Conservation (phyloP, 2,797 vertebrate genomes). For the Enteromius trimaculatus region DNA sequence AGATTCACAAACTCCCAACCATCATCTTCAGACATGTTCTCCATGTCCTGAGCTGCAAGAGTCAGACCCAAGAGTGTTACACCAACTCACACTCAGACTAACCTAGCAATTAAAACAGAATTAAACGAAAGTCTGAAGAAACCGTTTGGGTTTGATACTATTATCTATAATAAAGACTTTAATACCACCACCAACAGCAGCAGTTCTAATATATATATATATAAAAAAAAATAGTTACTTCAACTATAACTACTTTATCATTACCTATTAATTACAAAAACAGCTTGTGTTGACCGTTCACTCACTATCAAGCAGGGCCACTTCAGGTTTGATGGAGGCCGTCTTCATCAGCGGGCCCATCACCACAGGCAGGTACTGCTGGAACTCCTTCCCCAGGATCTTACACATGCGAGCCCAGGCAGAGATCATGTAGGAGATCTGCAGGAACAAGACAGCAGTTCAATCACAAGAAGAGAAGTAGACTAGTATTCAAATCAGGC, state of each 20-base stretch:
- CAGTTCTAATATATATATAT: too few relatives aligned
- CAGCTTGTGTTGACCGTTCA: neutral
- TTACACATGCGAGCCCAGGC: slow-evolving; percentile 99
- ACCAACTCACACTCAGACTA: too few relatives aligned
- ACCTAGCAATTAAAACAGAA: too few relatives aligned
- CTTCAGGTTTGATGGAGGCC: slow-evolving; percentile 97
- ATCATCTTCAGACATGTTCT: slow-evolving; percentile 97
- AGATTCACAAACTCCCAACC: slow-evolving; percentile 99
- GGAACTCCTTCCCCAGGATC: slow-evolving; percentile 98
- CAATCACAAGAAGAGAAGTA: neutral
- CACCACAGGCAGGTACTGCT: slow-evolving; percentile 97
- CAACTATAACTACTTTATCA: too few relatives aligned
- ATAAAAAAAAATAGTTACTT: too few relatives aligned
- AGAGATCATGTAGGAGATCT: slow-evolving; percentile 99
- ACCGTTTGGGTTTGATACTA: too few relatives aligned
- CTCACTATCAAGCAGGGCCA: slow-evolving; percentile 95
- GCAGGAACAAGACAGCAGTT: neutral
- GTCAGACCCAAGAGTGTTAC: too few relatives aligned
- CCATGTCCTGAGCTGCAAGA: slow-evolving; percentile 94
- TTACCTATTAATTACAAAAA: too few relatives aligned
- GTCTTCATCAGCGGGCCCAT: slow-evolving; percentile 99
- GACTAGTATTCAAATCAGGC: neutral
- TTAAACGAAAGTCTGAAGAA: too few relatives aligned
- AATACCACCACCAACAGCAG: too few relatives aligned
- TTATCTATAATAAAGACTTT: too few relatives aligned